phyloP scores from a whole-genome alignment of 1,140 invertebrate genomes.

The Ceratina calcarata region DNA sequence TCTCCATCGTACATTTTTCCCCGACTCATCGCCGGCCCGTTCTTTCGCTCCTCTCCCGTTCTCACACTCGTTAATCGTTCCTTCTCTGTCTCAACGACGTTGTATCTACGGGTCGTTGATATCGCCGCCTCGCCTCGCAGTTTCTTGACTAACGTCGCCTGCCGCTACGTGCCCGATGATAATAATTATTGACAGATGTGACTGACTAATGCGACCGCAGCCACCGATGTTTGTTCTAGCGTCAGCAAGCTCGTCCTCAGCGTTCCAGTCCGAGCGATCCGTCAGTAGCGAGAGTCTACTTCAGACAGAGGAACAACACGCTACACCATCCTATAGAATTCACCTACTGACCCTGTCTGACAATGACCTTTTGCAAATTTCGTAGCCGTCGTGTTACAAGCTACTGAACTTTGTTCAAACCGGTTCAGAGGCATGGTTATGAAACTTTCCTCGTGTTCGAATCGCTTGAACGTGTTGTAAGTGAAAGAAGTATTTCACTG shows the following conservation, averaged over 20 bases:
- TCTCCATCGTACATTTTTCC: neutral
- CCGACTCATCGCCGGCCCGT: neutral
- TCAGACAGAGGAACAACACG: neutral
- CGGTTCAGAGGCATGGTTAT: neutral
- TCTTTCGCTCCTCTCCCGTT: conserved; percentile 11
- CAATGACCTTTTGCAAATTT: neutral
- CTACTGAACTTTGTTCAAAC: neutral
- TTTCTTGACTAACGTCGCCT: conserved; percentile 65
- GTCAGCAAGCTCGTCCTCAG: neutral
- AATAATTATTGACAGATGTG: conserved; percentile 69
- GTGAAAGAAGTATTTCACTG: neutral
- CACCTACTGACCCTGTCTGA: neutral
- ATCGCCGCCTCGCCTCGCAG: conserved; percentile 62
- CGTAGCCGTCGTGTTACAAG: neutral
- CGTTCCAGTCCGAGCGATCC: too few relatives aligned
- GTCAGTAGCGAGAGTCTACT: neutral
- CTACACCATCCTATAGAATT: neutral
- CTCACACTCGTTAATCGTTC: neutral
- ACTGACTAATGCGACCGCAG: conserved; percentile 51
- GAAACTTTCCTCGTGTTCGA: neutral
- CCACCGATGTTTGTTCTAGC: conserved; percentile 33
- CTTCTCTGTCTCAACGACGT: conserved; percentile 12
- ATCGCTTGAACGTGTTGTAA: neutral
- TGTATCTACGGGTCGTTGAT: conserved; percentile 67
- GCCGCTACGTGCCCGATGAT: conserved; percentile 48